Conservation (phyloP, 2,113 vertebrate genomes). For the Etheostoma spectabile region DNA sequence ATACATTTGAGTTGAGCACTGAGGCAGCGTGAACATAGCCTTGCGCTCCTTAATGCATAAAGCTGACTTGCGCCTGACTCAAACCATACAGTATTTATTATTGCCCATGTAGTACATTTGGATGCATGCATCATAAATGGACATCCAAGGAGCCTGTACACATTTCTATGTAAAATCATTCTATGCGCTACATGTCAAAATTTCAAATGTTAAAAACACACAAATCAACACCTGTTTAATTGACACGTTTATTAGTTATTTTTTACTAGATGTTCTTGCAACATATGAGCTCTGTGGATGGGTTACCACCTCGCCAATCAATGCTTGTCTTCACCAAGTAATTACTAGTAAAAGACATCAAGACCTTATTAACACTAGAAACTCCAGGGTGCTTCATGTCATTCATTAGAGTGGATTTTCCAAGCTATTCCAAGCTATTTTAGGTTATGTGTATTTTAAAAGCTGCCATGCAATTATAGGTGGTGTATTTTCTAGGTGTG, state of each 20-base stretch:
- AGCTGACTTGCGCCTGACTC: conserved; percentile 13
- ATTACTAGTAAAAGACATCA: conserved; percentile 32
- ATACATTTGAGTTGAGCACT: no score
- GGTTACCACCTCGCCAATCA: conserved; percentile 31
- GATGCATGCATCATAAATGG: conserved; percentile 50
- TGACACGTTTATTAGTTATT: neutral
- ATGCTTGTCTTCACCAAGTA: conserved; percentile 8
- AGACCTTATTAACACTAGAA: conserved; percentile 23
- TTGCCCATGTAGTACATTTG: neutral
- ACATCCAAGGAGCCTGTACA: conserved; percentile 1
- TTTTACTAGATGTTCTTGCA: conserved; percentile 37
- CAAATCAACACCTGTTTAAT: conserved; percentile 30
- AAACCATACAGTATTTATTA: conserved; percentile 42
- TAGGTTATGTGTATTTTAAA: neutral
- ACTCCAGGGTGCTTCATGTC: neutral
- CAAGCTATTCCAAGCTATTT: neutral
- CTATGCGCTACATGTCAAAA: neutral
- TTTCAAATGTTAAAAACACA: conserved; percentile 1
- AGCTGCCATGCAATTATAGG: neutral
- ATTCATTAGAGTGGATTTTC: neutral
- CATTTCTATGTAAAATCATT: conserved; percentile 19
- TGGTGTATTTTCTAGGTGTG: neutral
- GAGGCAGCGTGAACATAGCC: no score
- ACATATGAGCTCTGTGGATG: conserved; percentile 5
- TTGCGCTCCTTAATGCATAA: neutral